These are phyloP conservation scores for Bradypus variegatus DNA, from an alignment of 2,797 vertebrate genomes.

Conservation along the genomic window DNA sequence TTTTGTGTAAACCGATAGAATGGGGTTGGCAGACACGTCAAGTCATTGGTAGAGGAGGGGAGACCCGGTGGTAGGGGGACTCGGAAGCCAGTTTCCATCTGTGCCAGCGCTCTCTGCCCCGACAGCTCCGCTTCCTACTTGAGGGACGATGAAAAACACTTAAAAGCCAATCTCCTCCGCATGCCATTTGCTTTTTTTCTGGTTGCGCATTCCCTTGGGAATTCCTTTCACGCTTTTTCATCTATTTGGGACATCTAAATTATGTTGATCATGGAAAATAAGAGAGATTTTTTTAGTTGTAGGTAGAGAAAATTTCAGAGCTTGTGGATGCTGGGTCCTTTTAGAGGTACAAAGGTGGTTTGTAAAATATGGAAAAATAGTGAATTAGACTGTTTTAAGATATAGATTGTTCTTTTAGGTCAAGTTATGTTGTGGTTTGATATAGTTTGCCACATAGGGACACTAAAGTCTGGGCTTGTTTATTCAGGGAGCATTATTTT, in stretches of 20 bases:
- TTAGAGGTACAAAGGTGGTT: background rate
- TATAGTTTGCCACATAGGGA: background rate
- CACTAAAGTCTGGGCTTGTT: background rate
- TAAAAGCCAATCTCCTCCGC: background rate
- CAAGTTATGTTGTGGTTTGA: background rate
- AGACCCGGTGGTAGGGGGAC: background rate
- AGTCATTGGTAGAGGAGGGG: background rate
- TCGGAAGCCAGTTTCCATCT: background rate
- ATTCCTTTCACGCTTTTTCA: background rate
- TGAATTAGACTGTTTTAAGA: background rate
- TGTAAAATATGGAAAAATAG: background rate
- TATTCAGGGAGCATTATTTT: background rate
- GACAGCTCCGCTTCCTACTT: background rate
- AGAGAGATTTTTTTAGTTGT: background rate
- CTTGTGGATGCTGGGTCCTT: background rate
- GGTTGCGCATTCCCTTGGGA: background rate
- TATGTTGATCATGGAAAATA: background rate
- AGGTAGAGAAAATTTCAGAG: background rate
- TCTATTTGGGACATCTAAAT: background rate
- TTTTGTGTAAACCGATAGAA: conserved; percentile 40
- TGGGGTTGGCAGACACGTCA: background rate
- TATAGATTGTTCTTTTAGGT: background rate
- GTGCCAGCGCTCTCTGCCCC: background rate
- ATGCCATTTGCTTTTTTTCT: background rate
- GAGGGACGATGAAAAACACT: background rate